Conservation (phyloP, 2,888 invertebrate genomes). For the Folsomia manolachei region DNA sequence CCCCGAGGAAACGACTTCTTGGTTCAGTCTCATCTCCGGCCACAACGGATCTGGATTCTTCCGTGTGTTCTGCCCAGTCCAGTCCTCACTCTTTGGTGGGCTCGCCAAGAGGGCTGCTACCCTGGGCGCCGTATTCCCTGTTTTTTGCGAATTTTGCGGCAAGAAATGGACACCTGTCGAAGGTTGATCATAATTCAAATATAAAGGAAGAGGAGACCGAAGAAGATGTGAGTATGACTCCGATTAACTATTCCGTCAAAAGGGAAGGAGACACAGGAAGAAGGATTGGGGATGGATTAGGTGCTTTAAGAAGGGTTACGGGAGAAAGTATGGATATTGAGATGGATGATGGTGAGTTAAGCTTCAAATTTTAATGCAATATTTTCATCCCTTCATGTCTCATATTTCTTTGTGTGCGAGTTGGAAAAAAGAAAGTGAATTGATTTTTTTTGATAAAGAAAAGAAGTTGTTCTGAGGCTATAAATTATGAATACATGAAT, state of each 20-base stretch:
- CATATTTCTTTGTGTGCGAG: no score
- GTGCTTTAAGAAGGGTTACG: not conserved
- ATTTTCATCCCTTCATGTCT: no score
- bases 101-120: conserved; percentile 11
- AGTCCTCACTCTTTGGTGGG: not conserved
- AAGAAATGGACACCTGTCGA: not conserved
- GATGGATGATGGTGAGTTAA: not conserved
- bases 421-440: no score
- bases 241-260: not conserved
- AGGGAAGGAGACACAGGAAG: not conserved
- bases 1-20: not conserved
- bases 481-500: no score
- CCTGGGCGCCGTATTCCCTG: conserved; percentile 36
- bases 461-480: no score
- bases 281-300: not conserved
- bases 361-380: no score
- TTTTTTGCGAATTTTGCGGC: conserved; percentile 31
- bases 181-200: not conserved
- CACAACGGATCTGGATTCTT: not conserved
- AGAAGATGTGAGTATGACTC: not conserved
- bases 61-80: conserved; percentile 10
- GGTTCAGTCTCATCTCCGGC: not conserved
- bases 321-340: not conserved
- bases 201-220: not conserved
- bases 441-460: no score